Evolutionary conservation across 2,113 vertebrate species (phyloP).

Genomic region (Rhombomys opimus): DNA sequence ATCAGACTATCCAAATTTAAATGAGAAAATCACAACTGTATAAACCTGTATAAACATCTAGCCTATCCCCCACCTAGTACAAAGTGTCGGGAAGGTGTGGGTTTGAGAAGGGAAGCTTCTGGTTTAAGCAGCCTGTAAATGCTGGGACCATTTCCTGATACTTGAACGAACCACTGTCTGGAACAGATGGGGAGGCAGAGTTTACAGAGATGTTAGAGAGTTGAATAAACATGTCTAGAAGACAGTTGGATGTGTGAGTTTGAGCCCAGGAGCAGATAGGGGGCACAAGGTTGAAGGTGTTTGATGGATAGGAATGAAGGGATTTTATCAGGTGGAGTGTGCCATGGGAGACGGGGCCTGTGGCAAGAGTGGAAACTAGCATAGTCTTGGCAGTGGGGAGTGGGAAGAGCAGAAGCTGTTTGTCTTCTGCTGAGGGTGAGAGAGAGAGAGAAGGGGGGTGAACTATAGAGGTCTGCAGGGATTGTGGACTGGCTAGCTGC

Average conservation of each 20-base stretch:
- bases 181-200: not conserved
- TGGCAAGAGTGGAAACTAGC: not conserved
- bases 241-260: not conserved
- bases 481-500: not conserved
- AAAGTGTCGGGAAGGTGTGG: not conserved
- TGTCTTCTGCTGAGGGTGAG: not conserved
- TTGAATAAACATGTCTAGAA: not conserved
- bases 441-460: not conserved
- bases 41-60: not conserved
- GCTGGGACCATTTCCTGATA: not conserved
- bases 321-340: not conserved
- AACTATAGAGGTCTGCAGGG: not conserved
- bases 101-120: not conserved
- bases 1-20: not conserved
- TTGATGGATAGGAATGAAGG: not conserved
- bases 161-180: not conserved
- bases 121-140: not conserved
- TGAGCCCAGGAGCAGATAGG: not conserved
- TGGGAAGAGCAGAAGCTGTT: not conserved
- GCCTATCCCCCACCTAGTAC: not conserved
- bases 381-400: not conserved
- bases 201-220: not conserved
- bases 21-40: not conserved
- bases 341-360: not conserved
- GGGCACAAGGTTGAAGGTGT: not conserved